Base-by-base conservation (phyloP, 2,888 invertebrate genomes). In the Allygus modestus region DNA sequence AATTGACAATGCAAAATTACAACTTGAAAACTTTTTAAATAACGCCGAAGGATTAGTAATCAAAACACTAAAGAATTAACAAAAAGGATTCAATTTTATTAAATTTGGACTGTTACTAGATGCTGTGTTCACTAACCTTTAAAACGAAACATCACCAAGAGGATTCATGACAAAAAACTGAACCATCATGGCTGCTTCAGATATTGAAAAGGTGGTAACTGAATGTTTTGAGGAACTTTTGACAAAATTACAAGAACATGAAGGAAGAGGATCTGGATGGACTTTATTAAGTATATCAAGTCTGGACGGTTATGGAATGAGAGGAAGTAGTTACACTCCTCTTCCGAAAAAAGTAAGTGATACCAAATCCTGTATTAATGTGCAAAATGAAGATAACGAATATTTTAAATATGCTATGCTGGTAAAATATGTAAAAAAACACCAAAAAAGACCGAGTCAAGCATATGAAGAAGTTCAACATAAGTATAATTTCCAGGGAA, bases 201-300 rank as follows among this genome's bases (percentile, higher is more conserved):
- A 79, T 26, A 26, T 79, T 23, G 31, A 26, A 1, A 0, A 7
- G 9, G 12, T 51, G 11, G 46, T 79, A 0, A n/a, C 23, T 26
- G 43, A 79, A 0, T 79, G 79, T 28, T 43, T 79, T 51, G 12
- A 79, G 20, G 79, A 79, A 28, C 11, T 79, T 23, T 20, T 26
- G 4, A 23, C 37, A 15, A 79, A 79, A 43, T 11, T 43, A 51
- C n/a, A n/a, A n/a, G 69, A 69, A 69, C 69, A 69, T 69, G 28
- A 69, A 69, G 31, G 5, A 31, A 9, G 69, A 28, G 69, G 79
- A 51, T 79, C 79, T 20, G 79, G 79, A 20, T 79, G 79, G 79
- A 33, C 26, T 12, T 46, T 79, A 28, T 26, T 79, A 28, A 23
- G 23, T 69, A 33, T 69, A 2, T 2, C 7, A 11, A 15, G 33